Evolutionary conservation across 2,797 vertebrate species (phyloP), one percentile per base, ranked within the genome.

Genomic region (Pyrocephalus nanus): DNA sequence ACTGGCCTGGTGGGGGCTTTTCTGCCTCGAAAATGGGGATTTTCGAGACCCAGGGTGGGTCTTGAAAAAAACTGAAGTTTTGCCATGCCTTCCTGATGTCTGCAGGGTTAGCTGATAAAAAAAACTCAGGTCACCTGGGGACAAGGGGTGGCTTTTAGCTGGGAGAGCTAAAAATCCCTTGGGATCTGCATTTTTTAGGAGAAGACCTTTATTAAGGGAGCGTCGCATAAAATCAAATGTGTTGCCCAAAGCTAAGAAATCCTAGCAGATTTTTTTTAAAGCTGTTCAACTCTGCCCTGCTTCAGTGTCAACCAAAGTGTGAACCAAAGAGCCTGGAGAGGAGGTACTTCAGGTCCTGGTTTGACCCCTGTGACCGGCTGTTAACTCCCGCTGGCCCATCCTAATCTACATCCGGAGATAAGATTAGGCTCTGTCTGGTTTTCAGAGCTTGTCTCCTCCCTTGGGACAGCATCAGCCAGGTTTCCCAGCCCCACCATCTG

Each of bases 211-310:
- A 30, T 74, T 61, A 74, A 71, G 26, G 30, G 18, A 88, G 23
- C 47, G 36, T 40, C 27, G 3, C 18, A 12, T 21, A 47, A 86
- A 90, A 90, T 26, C 26, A 47, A 36, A 9, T 4, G 36, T 21
- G 19, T 70, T 90, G 91, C 74, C 71, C 71, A 77, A 58, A 95
- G 79, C 66, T 72, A 88, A 78, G 61, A 79, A 88, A 78, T 62
- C 13, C 1, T 2, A 7, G 61, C 30, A 65, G 69, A 10, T 57
- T 65, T 86, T 86, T 86, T 80, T 61, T 1, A 14, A 86, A 83
- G 88, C 60, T 78, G 26, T 88, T 96, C 36, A 90, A 96, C 87
- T 96, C 85, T 96, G 73, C 82, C 85, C 87, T 86, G 79, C 82
- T 92, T 95, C 93, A 91, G 81, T 67, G 90, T 66, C 95, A 88